Evolutionary conservation across 2,888 invertebrate species (phyloP), one percentile per base, ranked within the genome.

Genomic region (Caenorhabditis drosophilae): DNA sequence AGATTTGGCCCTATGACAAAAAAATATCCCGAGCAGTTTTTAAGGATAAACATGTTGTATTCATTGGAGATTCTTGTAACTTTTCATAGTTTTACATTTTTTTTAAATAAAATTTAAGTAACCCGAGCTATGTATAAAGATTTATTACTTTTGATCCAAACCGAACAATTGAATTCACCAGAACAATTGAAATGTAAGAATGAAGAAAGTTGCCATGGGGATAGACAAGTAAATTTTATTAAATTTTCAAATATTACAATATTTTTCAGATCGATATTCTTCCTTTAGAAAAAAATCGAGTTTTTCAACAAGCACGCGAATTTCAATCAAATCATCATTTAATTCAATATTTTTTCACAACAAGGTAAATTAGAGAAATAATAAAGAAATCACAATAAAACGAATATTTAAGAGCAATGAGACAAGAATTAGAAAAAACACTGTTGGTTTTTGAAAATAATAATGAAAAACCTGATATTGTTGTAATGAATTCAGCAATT

Each of bases 111-210:
- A 40, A n/a, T 57, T 70, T 48, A 55, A 75, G 72, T 75, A 47
- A 59, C 67, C n/a, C 66, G 75, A 6, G 75, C 54, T 20, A 61
- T 75, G 44, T 72, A 73, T 63, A 75, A 72, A 46, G 74, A 75
- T 34, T 31, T 75, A n/a, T 6, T 75, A 0, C 9, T 36, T 0
- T 41, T 72, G 16, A 20, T 68, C 3, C 47, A 49, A 25, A 36
- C 34, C 2, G 64, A 68, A 12, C 23, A 41, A n/a, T 20, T 75
- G n/a, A 45, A 47, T 15, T 22, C n/a, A 0, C 34, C 35, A 3
- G n/a, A 38, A 2, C 54, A 42, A 11, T 25, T 64, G 3, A 50
- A 47, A 22, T 12, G 34, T 2, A 31, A 40, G 4, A 56, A 59
- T 20, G 75, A 75, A 36, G n/a, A 35, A 9, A 25, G 36, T 12